Conservation (phyloP, 1,140 invertebrate genomes). For the Drosophila parabipectinata region DNA sequence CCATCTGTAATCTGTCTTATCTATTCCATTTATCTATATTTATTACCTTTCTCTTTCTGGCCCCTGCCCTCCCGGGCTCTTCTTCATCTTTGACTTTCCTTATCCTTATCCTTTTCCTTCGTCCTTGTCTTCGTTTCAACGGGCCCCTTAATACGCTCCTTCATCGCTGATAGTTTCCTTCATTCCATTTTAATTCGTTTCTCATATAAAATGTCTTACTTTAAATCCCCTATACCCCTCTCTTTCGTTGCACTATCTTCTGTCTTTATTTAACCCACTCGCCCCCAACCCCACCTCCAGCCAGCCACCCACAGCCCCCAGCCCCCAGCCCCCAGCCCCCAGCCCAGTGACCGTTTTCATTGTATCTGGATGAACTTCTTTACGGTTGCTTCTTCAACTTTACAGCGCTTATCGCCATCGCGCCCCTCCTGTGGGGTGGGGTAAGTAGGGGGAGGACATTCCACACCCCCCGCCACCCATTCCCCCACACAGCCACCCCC, state of each 20-base stretch:
- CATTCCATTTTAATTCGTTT: constrained; percentile 58
- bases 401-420: constrained; percentile 50
- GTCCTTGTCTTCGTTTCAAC: not conserved
- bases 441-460: no score
- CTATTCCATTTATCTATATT: constrained; percentile 52
- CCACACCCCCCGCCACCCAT: no score
- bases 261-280: not conserved
- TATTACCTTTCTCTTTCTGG: constrained; percentile 30
- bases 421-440: not conserved
- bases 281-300: not conserved
- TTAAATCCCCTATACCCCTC: constrained; percentile 13
- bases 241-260: not conserved
- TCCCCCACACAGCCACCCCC: no score
- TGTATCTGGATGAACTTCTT: constrained; percentile 46
- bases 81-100: constrained; percentile 4
- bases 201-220: constrained; percentile 62
- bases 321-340: not conserved
- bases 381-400: constrained; percentile 55
- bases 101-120: not conserved
- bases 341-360: constrained; percentile 19
- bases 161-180: constrained; percentile 45
- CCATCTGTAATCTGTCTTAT: constrained; percentile 44
- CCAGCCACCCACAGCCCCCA: no score
- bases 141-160: constrained; percentile 24
- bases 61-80: not conserved